Conservation (phyloP, 2,888 invertebrate genomes). For the Plebejus argus region DNA sequence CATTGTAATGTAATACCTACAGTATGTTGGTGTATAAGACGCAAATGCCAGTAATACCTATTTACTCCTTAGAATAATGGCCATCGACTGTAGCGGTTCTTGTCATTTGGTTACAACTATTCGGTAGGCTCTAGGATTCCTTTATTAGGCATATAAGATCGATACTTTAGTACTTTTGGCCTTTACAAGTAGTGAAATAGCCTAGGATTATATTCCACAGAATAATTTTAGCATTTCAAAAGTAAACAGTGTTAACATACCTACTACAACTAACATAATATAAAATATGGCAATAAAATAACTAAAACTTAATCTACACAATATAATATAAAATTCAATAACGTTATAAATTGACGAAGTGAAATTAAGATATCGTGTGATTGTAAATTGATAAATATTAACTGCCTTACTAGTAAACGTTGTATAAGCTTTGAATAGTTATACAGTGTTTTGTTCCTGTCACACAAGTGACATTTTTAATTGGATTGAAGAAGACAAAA, state of each 20-base stretch:
- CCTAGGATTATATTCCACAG: not conserved
- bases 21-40: not conserved
- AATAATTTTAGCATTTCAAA: not conserved
- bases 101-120: conserved; percentile 13
- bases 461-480: too few species aligned
- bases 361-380: too few species aligned
- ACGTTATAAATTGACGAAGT: too few species aligned
- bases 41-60: not conserved
- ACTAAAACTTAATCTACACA: too few species aligned
- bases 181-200: not conserved
- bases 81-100: conserved; percentile 4
- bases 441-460: too few species aligned
- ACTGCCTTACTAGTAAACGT: too few species aligned
- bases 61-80: not conserved
- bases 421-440: too few species aligned
- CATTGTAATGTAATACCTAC: not conserved
- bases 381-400: too few species aligned
- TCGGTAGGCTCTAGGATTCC: conserved; percentile 12
- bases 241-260: not conserved
- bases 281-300: not conserved
- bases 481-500: too few species aligned
- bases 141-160: conserved; percentile 19
- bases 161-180: conserved; percentile 3
- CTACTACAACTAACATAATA: not conserved
- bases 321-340: too few species aligned